These are phyloP conservation scores for Clinocottus analis DNA, from an alignment of 2,113 vertebrate genomes.

Conservation along the genomic window DNA sequence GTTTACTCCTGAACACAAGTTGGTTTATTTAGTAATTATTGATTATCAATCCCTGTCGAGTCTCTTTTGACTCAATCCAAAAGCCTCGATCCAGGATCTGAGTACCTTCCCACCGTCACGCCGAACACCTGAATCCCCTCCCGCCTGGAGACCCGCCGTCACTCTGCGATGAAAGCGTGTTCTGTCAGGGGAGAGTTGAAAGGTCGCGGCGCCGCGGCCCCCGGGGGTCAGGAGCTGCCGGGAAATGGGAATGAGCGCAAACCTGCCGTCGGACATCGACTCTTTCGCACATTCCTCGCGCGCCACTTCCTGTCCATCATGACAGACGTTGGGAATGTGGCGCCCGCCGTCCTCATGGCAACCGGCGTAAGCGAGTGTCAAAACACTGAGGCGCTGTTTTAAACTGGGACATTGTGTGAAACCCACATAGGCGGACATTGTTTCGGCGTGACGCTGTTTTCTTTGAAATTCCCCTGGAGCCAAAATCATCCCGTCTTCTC, in stretches of 20 bases:
- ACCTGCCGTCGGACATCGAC: constrained; percentile 42
- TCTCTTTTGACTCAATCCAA: not conserved
- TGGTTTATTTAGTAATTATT: not conserved
- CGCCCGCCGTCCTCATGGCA: constrained; percentile 51
- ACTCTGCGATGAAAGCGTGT: constrained; percentile 36
- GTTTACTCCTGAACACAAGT: not conserved
- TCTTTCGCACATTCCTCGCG: constrained; percentile 61
- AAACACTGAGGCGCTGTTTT: constrained; percentile 55
- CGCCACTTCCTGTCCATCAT: constrained; percentile 69
- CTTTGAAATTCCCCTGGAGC: not conserved
- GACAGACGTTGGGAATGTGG: constrained; percentile 49
- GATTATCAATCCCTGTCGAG: too few relatives aligned
- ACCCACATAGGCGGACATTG: constrained; percentile 14
- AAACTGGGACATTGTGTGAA: constrained; percentile 18
- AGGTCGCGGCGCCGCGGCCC: constrained; percentile 24
- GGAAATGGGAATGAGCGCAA: constrained; percentile 43
- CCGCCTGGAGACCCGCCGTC: constrained; percentile 21
- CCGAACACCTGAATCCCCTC: constrained; percentile 4
- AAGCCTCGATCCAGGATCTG: constrained; percentile 4
- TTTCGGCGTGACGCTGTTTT: constrained; percentile 25
- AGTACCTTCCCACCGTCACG: not conserved
- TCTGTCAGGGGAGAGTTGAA: constrained; percentile 38
- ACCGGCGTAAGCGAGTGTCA: constrained; percentile 50
- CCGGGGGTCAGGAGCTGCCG: constrained; percentile 58
- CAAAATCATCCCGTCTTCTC: not conserved